These are phyloP conservation scores for Melanaphis sacchari DNA, from an alignment of 1,140 invertebrate species.

Conservation along the genomic window DNA sequence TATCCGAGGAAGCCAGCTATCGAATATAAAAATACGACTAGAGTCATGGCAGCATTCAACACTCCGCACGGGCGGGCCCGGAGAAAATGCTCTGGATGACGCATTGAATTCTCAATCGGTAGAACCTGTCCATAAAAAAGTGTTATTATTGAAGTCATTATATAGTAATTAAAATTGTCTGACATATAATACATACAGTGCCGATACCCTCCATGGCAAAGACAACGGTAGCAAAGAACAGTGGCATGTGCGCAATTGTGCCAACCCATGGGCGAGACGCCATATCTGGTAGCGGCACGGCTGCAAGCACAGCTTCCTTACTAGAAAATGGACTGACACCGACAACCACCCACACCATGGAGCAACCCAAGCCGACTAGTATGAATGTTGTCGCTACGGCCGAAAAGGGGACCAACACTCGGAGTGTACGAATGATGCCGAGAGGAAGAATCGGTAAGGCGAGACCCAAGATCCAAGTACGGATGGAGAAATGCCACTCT, in stretches of 20 bases:
- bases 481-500: conserved; percentile 62
- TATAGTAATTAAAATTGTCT: not conserved
- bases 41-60: conserved; percentile 80
- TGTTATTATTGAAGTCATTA: too few species aligned
- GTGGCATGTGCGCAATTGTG: conserved; percentile 59
- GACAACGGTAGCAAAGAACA: conserved; percentile 70
- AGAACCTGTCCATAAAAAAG: conserved; percentile 70
- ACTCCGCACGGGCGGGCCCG: conserved; percentile 70
- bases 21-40: conserved; percentile 76
- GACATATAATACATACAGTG: conserved; percentile 66
- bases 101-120: conserved; percentile 90
- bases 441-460: conserved; percentile 70
- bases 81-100: conserved; percentile 76
- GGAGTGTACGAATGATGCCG: conserved; percentile 74
- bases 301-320: conserved; percentile 41
- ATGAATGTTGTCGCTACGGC: conserved; percentile 74
- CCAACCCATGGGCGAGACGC: conserved; percentile 36
- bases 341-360: conserved; percentile 65
- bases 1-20: conserved; percentile 86
- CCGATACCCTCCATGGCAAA: conserved; percentile 85
- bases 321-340: conserved; percentile 19
- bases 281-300: conserved; percentile 57
- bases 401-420: conserved; percentile 79
- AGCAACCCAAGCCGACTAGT: conserved; percentile 73
- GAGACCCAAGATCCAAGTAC: conserved; percentile 69